phyloP scores from a whole-genome alignment of 2,797 vertebrate species.

The Gymnoscopelus braueri region DNA sequence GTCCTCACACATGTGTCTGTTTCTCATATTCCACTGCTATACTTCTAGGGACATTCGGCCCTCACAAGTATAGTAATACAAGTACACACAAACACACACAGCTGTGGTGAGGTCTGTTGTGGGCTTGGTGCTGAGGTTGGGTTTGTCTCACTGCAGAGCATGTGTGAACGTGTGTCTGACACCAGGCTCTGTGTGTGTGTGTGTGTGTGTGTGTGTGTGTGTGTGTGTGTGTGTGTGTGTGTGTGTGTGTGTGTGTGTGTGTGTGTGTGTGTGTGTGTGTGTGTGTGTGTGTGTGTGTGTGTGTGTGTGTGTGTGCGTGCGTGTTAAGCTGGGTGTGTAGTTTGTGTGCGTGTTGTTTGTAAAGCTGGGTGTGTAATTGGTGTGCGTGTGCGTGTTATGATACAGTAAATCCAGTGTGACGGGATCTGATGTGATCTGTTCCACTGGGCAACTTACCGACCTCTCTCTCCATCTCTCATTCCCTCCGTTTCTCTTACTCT shows the following conservation, averaged over 20 bases:
- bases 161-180: background rate
- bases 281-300: background rate
- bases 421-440: conserved; percentile 39
- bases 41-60: no score
- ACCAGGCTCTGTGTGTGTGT: no score
- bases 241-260: background rate
- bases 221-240: background rate
- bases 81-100: no score
- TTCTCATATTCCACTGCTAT: no score
- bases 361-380: conserved; percentile 7
- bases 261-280: background rate
- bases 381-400: conserved; percentile 8
- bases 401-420: conserved; percentile 57
- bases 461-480: no score
- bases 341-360: background rate
- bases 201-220: no score
- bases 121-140: no score
- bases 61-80: no score
- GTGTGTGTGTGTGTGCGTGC: background rate
- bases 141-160: no score
- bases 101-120: no score
- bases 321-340: no score
- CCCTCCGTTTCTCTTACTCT: background rate
- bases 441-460: conserved; percentile 13
- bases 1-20: no score